These are phyloP conservation scores for Rhimphoctona megacephalus DNA, from an alignment of 2,888 invertebrate genomes.

Conservation along the genomic window DNA sequence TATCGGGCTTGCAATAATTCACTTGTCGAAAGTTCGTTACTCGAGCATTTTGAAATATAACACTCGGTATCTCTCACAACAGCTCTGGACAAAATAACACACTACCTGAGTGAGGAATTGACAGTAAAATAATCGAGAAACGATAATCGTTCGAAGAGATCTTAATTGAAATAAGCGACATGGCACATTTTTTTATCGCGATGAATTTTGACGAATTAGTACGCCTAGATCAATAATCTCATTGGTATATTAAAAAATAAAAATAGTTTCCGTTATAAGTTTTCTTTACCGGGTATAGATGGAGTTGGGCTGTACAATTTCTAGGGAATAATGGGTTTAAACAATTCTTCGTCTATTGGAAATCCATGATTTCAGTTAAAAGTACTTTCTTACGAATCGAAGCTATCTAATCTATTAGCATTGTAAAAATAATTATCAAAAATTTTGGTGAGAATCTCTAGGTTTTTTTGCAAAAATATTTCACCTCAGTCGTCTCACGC, in stretches of 20 bases:
- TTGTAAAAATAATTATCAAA: background rate
- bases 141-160: background rate
- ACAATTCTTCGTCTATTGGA: background rate
- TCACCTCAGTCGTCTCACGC: background rate
- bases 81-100: background rate
- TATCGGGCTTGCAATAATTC: conserved; percentile 65
- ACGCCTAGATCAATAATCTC: too few relatives aligned
- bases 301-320: background rate
- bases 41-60: conserved; percentile 28
- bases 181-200: background rate
- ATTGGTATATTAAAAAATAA: background rate
- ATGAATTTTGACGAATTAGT: too few relatives aligned
- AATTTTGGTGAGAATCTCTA: background rate
- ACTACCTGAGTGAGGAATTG: background rate
- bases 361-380: background rate
- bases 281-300: background rate
- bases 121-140: background rate
- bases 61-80: conserved; percentile 11
- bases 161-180: background rate
- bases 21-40: conserved; percentile 64
- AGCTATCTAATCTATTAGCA: background rate
- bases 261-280: background rate
- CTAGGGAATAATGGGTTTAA: background rate
- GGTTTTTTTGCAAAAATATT: background rate
- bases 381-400: background rate